Evolutionary conservation across 2,888 invertebrate species (phyloP).

Genomic region (Eueremaeus valkanovi): DNA sequence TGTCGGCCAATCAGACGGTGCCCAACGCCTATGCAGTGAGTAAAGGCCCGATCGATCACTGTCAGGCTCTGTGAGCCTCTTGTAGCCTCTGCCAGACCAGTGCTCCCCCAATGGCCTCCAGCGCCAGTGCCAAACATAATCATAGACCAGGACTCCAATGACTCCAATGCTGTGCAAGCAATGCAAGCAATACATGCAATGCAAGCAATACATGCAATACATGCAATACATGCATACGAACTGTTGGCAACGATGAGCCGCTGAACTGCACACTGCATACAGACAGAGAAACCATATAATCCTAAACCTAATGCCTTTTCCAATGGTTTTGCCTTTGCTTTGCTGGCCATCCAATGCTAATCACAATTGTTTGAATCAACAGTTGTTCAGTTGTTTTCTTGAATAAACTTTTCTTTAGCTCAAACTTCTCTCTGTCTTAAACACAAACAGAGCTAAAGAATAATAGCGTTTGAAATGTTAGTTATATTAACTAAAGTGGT

Average conservation of each 20-base stretch:
- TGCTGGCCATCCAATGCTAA: background rate
- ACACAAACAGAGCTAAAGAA: background rate
- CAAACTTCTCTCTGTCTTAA: background rate
- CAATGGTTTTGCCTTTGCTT: background rate
- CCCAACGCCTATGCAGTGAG: conserved; percentile 20
- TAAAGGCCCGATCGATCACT: background rate
- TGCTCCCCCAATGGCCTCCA: conserved; percentile 21
- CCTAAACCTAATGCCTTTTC: conserved; percentile 1
- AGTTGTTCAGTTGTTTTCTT: conserved; percentile 16
- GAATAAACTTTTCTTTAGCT: background rate
- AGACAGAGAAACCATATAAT: background rate
- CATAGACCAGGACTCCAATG: background rate
- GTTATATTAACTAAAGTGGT: background rate
- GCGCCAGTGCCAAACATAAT: conserved; percentile 17
- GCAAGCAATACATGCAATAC: too few relatives aligned
- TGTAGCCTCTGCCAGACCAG: background rate
- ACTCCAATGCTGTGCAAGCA: too few relatives aligned
- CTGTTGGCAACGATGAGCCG: too few relatives aligned
- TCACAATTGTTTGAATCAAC: conserved; percentile 33
- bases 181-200: too few relatives aligned
- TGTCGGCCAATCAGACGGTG: background rate
- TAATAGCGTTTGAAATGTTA: conserved; percentile 5
- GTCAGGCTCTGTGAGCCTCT: background rate
- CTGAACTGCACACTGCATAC: too few relatives aligned
- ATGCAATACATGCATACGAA: too few relatives aligned